Evolutionary conservation across 1,140 invertebrate genomes (phyloP).

Genomic region (Lethrus apterus): DNA sequence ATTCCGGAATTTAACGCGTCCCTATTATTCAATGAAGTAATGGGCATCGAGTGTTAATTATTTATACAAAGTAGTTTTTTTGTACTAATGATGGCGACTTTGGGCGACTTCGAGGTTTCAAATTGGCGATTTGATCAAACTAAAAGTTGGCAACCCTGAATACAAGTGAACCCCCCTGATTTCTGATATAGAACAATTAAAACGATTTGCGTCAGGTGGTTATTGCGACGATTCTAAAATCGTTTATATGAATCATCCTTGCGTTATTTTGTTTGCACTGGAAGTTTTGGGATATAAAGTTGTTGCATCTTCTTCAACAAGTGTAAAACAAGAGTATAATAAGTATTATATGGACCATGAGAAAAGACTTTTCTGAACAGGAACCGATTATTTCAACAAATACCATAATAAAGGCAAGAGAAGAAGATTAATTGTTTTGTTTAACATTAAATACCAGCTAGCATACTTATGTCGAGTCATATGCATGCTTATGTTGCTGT

Average conservation of each 20-base stretch:
- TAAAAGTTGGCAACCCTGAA: too few relatives aligned
- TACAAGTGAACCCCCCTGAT: too few relatives aligned
- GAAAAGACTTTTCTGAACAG: constrained; percentile 76
- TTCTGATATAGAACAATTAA: constrained; percentile 72
- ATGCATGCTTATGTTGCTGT: constrained; percentile 61
- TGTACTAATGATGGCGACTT: too few relatives aligned
- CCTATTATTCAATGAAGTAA: too few relatives aligned
- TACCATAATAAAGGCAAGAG: not conserved
- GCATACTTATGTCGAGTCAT: constrained; percentile 41
- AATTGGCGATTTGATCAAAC: too few relatives aligned
- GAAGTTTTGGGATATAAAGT: constrained; percentile 81
- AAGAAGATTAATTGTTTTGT: constrained; percentile 6
- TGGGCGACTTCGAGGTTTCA: too few relatives aligned
- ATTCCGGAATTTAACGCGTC: too few relatives aligned
- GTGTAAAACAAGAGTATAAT: constrained; percentile 78
- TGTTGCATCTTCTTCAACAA: constrained; percentile 74
- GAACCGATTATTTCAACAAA: constrained; percentile 49
- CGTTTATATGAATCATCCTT: constrained; percentile 77
- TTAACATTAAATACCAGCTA: constrained; percentile 37
- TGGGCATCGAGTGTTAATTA: too few relatives aligned
- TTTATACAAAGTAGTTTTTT: too few relatives aligned
- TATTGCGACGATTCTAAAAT: constrained; percentile 71
- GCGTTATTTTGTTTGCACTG: constrained; percentile 73
- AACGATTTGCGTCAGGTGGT: constrained; percentile 69
- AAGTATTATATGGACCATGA: constrained; percentile 89